These are phyloP conservation scores for Ochlodes sylvanus DNA, from an alignment of 2,888 invertebrate species.

Conservation along the genomic window DNA sequence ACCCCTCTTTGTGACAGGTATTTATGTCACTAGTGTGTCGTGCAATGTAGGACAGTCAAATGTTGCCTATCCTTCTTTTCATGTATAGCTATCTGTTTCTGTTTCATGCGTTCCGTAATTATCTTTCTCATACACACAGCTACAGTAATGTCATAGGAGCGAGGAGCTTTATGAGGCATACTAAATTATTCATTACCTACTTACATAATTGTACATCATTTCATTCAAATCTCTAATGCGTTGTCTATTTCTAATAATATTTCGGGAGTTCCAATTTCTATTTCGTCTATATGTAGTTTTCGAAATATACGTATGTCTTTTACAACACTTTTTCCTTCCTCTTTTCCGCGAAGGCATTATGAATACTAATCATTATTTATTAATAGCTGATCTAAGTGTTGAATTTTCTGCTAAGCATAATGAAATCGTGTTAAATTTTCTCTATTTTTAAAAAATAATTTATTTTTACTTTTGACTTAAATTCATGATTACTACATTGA, in stretches of 20 bases:
- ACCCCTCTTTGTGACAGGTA: too few relatives aligned
- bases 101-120: too few relatives aligned
- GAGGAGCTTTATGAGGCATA: too few relatives aligned
- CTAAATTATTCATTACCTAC: too few relatives aligned
- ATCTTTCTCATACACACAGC: too few relatives aligned
- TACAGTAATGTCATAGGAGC: too few relatives aligned
- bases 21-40: too few relatives aligned
- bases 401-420: too few relatives aligned
- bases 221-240: neutral
- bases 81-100: too few relatives aligned
- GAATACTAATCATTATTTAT: neutral
- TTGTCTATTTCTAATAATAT: neutral
- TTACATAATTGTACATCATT: neutral
- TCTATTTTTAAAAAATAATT: neutral
- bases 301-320: neutral
- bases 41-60: too few relatives aligned
- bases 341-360: neutral
- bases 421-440: neutral
- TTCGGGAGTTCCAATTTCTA: neutral
- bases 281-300: neutral
- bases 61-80: too few relatives aligned
- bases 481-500: slow-evolving; percentile 9
- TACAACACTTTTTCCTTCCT: neutral
- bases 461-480: neutral
- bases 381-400: neutral